Conservation (phyloP, 2,113 vertebrate genomes). For the Upupa epops region DNA sequence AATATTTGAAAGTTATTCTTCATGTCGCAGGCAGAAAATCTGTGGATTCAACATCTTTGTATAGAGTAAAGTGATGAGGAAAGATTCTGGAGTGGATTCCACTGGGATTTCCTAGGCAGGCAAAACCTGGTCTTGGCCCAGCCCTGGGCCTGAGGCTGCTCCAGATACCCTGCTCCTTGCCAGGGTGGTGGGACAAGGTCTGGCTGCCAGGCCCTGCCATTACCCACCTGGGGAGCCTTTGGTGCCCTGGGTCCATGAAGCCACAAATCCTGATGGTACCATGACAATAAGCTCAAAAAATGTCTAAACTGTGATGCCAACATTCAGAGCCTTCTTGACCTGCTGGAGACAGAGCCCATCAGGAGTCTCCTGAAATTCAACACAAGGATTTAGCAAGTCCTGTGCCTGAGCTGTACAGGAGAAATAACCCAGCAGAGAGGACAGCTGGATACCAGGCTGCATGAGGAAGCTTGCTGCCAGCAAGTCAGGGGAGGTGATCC, state of each 20-base stretch:
- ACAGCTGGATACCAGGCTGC: background rate
- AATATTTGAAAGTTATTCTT: background rate
- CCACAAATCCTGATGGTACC: background rate
- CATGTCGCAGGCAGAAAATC: background rate
- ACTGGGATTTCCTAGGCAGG: background rate
- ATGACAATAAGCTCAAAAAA: background rate
- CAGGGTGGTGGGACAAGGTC: background rate
- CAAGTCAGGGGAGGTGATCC: background rate
- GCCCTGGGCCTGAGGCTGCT: background rate
- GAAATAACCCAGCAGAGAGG: background rate
- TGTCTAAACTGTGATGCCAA: background rate
- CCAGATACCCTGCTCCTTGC: background rate
- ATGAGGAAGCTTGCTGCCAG: background rate
- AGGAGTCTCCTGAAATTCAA: background rate
- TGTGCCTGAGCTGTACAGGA: background rate
- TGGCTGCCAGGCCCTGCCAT: background rate
- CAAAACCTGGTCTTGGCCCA: background rate
- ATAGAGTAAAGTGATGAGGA: background rate
- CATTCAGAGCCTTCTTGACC: background rate
- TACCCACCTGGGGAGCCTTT: fast-evolving
- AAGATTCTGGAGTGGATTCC: background rate
- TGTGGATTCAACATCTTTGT: background rate
- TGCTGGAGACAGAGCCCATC: background rate
- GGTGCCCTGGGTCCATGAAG: background rate
- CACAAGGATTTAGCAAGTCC: background rate